Base-by-base conservation (phyloP, 1,140 invertebrate genomes). In the Drosophila mojavensis region DNA sequence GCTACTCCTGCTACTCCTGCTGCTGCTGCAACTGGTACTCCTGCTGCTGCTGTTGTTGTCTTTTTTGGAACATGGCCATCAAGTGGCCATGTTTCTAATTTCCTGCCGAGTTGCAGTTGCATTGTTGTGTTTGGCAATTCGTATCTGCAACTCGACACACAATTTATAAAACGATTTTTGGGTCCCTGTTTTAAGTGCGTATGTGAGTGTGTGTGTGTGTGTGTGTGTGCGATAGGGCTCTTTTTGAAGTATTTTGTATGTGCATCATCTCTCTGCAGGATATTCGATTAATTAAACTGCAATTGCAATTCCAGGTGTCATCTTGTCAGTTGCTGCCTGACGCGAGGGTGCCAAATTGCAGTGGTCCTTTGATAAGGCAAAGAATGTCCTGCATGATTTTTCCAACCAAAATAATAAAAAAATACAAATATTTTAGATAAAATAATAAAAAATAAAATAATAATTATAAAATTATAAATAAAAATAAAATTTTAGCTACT, bases 21-120 rank as follows among this genome's bases (percentile, higher is more conserved):
- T 33, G 33, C 33, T 10, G 7, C 9, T 33, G 33, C 17, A 5
- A 15, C 54, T 30, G 53, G 20, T 15, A 20, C 24, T 43, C n/a
- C 20, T 13, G 39, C 11, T 30, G 30, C 28, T 30, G 4, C 43
- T 33, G 30, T 5, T 58, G 53, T 13, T 20, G 13, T 59, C 47
- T 73, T 73, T 55, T 73, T 68, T 55, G 15, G 39, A 24, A 6
- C 54, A 45, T 48, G 54, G 54, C 33, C 81, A 70, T 70, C 79
- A 64, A 77, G 67, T 79, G 79, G 76, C 84, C 84, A 45, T 45
- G 77, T 89, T 89, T 88, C 83, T 88, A 88, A 88, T 88, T 88
- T 88, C 83, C 83, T 79, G 76, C 50, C 72, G 70, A 75, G 60
- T 47, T 66, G 69, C 53, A 53, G 48, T 26, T 43, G 48, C 50